Evolutionary conservation across 64 coral and sea anemone species (phyloP), one percentile per base, ranked within the genome.

Genomic region (Hydrozoanthus tunicans): DNA sequence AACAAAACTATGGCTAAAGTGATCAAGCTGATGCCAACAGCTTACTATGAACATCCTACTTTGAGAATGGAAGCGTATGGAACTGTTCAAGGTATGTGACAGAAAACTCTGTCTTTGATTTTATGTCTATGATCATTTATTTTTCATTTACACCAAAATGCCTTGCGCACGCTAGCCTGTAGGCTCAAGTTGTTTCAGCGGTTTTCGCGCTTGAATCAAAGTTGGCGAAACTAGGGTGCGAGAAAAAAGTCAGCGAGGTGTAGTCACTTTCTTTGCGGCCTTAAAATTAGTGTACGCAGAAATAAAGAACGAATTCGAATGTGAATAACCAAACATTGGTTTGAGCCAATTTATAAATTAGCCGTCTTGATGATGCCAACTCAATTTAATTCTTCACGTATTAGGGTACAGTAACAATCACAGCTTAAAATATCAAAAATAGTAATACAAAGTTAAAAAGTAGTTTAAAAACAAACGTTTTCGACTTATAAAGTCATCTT

Each of bases 141-240:
- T 56, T 78, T 80, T 80, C 57, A 59, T 60, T 80, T 81, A 81
- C 79, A 81, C 79, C 79, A 81, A 32, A 81, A 81, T 63, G 79
- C 59, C 59, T 81, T 81, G 79, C 79, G 79, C 79, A 62, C 58
- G n/a, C 43, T 20, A 81, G 77, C 77, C 77, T 79, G 77, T 79
- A 58, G 77, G 77, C 77, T 79, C 77, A 79, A 56, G 7, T 79
- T 58, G 77, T 79, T 17, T 79, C 77, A 79, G 53, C 32, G 32
- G 32, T 43, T 43, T 43, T 43, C 32, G 73, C 73, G 13, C 73
- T 76, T 76, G 26, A 78, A 56, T 55, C 51, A 78, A 78, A 78
- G 55, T 78, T 9, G 75, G 51, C 3, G 12, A 56, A 56, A 43
- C 0, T 43, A 78, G 32, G 77, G 77, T 58, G 53, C 77, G 53